Conservation (phyloP, 2,888 invertebrate species). For the Metellina segmentata region DNA sequence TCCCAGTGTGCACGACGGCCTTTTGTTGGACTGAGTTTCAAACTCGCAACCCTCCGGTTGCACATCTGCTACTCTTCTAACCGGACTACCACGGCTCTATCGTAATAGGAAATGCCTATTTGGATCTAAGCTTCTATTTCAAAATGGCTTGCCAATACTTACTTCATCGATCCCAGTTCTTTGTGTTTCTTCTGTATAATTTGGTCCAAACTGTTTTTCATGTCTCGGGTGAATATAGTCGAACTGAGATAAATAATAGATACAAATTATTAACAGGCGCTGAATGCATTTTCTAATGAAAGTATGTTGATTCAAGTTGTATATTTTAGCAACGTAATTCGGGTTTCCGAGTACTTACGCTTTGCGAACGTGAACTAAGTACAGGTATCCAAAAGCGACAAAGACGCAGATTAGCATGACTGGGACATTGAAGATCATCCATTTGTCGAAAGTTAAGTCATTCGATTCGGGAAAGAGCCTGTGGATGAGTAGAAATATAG, state of each 20-base stretch:
- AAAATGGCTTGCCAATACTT: conserved; percentile 3
- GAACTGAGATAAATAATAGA: conserved; percentile 39
- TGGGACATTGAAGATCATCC: conserved; percentile 91
- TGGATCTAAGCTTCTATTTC: too few relatives aligned
- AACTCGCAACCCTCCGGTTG: too few relatives aligned
- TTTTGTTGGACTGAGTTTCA: too few relatives aligned
- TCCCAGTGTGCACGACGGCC: too few relatives aligned
- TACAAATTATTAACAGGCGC: background rate
- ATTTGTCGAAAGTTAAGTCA: conserved; percentile 88
- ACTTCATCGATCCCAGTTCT: conserved; percentile 73
- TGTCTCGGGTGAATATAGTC: conserved; percentile 51
- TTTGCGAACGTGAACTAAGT: conserved; percentile 81
- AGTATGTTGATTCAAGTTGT: background rate
- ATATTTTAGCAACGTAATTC: too few relatives aligned
- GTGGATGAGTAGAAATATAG: too few relatives aligned
- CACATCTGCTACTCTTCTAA: too few relatives aligned
- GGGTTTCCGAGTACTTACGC: conserved; percentile 65
- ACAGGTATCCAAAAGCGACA: conserved; percentile 89
- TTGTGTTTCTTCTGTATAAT: conserved; percentile 69
- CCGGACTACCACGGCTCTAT: too few relatives aligned
- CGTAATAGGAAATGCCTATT: too few relatives aligned
- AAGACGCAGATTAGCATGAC: conserved; percentile 90
- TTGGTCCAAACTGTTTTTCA: conserved; percentile 55
- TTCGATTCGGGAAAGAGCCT: conserved; percentile 79
- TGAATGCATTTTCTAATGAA: background rate